Evolutionary conservation across 2,888 invertebrate species (phyloP).

Genomic region (Cheilosia scutellata): DNA sequence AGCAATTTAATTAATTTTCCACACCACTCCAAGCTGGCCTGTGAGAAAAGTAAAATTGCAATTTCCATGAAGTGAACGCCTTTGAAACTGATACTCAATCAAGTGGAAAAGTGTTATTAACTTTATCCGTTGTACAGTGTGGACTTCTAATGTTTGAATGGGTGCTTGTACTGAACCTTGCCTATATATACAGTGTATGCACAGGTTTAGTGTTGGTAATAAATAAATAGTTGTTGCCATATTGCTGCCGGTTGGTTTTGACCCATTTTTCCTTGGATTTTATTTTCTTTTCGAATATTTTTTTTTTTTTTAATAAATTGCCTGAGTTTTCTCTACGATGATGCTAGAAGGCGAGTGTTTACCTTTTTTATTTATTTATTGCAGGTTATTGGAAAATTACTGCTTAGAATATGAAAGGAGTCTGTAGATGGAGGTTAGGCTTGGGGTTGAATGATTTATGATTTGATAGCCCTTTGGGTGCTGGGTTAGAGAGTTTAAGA

Average conservation of each 20-base stretch:
- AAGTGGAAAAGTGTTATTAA: constrained; percentile 76
- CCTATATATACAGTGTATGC: constrained; percentile 2
- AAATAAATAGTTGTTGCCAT: constrained; percentile 69
- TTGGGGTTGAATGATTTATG: constrained; percentile 48
- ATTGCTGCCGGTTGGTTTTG: constrained; percentile 67
- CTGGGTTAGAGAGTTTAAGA: not conserved
- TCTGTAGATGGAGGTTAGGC: constrained; percentile 2
- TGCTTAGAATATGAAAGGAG: constrained; percentile 15
- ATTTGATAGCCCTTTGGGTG: constrained; percentile 1
- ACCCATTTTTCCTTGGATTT: constrained; percentile 55
- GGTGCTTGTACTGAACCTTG: constrained; percentile 16
- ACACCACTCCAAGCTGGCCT: constrained; percentile 58
- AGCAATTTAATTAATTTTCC: constrained; percentile 75
- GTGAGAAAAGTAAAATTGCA: constrained; percentile 67
- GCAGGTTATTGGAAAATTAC: constrained; percentile 65
- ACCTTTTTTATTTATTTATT: constrained; percentile 50
- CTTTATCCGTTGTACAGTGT: constrained; percentile 63
- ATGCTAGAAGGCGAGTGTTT: constrained; percentile 41
- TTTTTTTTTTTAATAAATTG: constrained; percentile 39
- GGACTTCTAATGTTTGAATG: constrained; percentile 64
- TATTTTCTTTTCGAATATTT: constrained; percentile 1
- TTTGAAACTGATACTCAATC: constrained; percentile 74
- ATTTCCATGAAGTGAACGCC: constrained; percentile 71
- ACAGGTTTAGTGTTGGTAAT: constrained; percentile 56
- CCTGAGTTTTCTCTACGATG: constrained; percentile 23